These are phyloP conservation scores for Acanthopagrus latus DNA, from an alignment of 2,797 vertebrate genomes.

Conservation along the genomic window DNA sequence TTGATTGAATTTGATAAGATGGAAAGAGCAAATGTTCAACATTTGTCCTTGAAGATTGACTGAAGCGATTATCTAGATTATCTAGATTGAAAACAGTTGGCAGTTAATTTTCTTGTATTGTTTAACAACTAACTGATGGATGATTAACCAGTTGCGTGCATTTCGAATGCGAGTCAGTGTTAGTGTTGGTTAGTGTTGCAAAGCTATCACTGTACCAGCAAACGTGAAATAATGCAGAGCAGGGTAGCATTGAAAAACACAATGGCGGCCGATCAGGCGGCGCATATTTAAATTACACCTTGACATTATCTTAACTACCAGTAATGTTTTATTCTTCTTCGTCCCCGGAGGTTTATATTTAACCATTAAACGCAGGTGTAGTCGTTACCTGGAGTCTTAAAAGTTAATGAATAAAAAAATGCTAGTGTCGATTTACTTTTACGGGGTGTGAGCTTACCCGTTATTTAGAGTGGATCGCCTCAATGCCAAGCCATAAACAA, in stretches of 20 bases:
- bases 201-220: background rate
- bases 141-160: no score
- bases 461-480: slow-evolving; percentile 46
- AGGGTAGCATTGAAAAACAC: slow-evolving; percentile 16
- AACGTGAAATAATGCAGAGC: slow-evolving; percentile 14
- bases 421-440: slow-evolving; percentile 37
- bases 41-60: no score
- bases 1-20: no score
- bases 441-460: slow-evolving; percentile 29
- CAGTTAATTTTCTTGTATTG: no score
- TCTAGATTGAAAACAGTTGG: no score
- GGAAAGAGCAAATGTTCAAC: no score
- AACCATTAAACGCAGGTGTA: slow-evolving; percentile 42
- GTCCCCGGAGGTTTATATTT: slow-evolving; percentile 44
- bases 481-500: slow-evolving; percentile 50
- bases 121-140: no score
- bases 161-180: background rate
- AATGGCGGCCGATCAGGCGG: background rate
- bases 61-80: no score
- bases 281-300: slow-evolving; percentile 16
- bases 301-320: slow-evolving; percentile 28
- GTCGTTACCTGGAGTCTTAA: slow-evolving; percentile 52
- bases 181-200: background rate
- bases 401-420: slow-evolving; percentile 65
- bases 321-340: slow-evolving; percentile 37